Conservation (phyloP, 1,140 invertebrate genomes). For the Drosophila ironensis region DNA sequence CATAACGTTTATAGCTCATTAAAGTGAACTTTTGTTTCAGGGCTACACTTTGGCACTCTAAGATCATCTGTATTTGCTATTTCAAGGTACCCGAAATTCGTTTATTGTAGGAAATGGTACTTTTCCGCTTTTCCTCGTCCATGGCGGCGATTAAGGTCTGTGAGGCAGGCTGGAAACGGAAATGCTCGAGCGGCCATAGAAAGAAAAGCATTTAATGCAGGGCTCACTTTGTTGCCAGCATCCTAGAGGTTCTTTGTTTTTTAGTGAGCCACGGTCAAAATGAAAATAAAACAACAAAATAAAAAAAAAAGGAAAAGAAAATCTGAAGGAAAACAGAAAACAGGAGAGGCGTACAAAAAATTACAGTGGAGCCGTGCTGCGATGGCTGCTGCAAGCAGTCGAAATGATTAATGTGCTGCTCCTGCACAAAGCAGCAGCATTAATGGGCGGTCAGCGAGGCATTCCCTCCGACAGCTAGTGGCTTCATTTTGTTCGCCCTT, state of each 20-base stretch:
- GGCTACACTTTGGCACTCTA: too few relatives aligned
- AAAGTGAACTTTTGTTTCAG: not conserved
- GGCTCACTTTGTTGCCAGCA: conserved; percentile 54
- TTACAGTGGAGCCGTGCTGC: conserved; percentile 23
- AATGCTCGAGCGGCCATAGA: conserved; percentile 43
- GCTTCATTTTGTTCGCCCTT: conserved; percentile 56
- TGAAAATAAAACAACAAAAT: conserved; percentile 4
- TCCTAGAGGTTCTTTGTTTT: conserved; percentile 24
- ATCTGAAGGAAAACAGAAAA: not conserved
- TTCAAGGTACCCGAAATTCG: conserved; percentile 4
- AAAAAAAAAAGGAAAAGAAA: not conserved
- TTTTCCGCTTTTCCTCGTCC: conserved; percentile 7
- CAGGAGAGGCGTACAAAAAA: not conserved
- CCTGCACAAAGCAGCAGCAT: conserved; percentile 47
- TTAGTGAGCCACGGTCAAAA: conserved; percentile 13
- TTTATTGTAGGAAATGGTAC: not conserved
- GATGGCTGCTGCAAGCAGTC: conserved; percentile 60
- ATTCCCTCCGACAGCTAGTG: conserved; percentile 39
- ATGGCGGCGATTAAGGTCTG: conserved; percentile 46
- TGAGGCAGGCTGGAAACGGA: conserved; percentile 45
- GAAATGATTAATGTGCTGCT: conserved; percentile 74
- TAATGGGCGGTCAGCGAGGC: conserved; percentile 68
- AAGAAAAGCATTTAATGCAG: conserved; percentile 63
- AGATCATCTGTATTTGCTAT: too few relatives aligned
- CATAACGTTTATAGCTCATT: not conserved